These are phyloP conservation scores for Micropterix aruncella DNA, from an alignment of 2,888 invertebrate genomes.

Conservation along the genomic window DNA sequence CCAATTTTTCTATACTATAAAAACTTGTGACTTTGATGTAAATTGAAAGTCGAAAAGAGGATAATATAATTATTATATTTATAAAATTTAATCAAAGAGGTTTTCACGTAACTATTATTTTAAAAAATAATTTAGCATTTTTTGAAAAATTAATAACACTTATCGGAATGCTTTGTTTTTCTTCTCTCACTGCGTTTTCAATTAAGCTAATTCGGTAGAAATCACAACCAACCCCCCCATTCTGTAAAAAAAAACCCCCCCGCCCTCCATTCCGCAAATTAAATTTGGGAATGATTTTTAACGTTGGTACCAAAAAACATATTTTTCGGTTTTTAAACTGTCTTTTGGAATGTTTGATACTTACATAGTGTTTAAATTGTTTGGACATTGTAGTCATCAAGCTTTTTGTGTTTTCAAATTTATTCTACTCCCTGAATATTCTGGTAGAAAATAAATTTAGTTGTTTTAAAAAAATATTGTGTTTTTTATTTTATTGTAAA, in stretches of 20 bases:
- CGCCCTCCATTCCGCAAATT: no score
- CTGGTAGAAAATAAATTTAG: slow-evolving; percentile 4
- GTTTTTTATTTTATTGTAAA: slow-evolving; percentile 3
- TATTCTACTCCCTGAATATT: slow-evolving; percentile 1
- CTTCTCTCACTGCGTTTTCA: not conserved
- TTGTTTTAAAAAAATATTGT: slow-evolving; percentile 2
- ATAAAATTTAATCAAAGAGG: not conserved
- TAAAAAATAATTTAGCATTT: not conserved
- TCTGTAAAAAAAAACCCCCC: no score
- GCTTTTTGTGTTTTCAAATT: slow-evolving; percentile 6
- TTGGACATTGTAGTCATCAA: not conserved
- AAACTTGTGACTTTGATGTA: no score
- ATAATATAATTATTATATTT: slow-evolving; percentile 2
- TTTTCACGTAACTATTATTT: no score
- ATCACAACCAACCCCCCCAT: no score
- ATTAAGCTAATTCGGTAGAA: not conserved
- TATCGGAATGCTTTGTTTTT: slow-evolving; percentile 1
- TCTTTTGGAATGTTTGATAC: not conserved
- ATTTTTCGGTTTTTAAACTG: no score
- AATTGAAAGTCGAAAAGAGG: not conserved
- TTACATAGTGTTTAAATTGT: not conserved
- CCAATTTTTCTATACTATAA: no score
- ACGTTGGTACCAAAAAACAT: no score
- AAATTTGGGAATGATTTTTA: no score
- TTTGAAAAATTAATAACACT: not conserved